A percentile compares a stretch with the other conserved stretches of the same genome.
phyloP scores from a whole-genome alignment of 2,113 vertebrate genomes.

The Paramormyrops kingsleyae region DNA sequence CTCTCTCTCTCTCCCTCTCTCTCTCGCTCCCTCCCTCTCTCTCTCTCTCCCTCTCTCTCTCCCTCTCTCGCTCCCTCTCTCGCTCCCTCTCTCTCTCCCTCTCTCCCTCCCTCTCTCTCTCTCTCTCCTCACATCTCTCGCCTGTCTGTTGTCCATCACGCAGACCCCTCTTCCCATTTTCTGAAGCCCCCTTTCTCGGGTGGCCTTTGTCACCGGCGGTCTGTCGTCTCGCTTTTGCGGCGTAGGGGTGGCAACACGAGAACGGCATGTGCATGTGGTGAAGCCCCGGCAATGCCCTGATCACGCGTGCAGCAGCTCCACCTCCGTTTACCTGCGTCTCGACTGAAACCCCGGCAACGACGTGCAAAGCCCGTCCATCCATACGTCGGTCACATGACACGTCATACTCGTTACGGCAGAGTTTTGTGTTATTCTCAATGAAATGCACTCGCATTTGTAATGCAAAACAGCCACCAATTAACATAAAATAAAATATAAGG shows the following conservation, averaged over 20 bases:
- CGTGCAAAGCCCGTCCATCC: background rate
- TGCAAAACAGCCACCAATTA: background rate
- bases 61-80: constrained; percentile 2
- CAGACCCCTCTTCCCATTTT: background rate
- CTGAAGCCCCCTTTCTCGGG: background rate
- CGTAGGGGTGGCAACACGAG: background rate
- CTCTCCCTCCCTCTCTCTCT: background rate
- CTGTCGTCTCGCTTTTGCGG: background rate
- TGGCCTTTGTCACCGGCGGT: background rate
- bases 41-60: background rate
- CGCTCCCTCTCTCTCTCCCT: background rate
- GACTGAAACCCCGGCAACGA: background rate
- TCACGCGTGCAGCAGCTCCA: background rate
- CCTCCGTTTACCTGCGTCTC: background rate
- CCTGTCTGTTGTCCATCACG: background rate
- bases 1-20: background rate
- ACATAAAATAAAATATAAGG: background rate
- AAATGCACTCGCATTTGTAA: background rate
- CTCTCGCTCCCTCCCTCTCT: background rate
- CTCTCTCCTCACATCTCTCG: background rate
- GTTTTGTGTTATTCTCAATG: background rate
- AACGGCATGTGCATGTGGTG: no score
- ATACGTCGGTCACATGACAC: background rate
- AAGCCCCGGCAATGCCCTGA: background rate
- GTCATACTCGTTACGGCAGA: background rate